Percentiles rank a stretch among this genome's conserved stretches.
Evolutionary conservation across 1,140 invertebrate species (phyloP).

Genomic region (Zaprionus ornatus): DNA sequence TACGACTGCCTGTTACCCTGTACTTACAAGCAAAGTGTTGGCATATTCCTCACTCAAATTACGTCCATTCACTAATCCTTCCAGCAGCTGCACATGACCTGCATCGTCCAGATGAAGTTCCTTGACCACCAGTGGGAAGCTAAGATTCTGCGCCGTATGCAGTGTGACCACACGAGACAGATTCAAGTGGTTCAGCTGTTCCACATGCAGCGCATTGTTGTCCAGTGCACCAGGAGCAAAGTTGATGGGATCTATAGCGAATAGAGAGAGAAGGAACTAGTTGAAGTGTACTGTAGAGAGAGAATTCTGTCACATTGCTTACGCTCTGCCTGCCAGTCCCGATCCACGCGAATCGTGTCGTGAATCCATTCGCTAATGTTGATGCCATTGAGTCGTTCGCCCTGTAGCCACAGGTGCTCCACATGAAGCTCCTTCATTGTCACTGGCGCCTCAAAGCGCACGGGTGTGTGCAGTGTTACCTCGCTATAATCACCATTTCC

Average conservation of each 20-base stretch:
- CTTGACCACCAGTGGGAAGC: constrained; percentile 23
- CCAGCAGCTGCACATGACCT: constrained; percentile 31
- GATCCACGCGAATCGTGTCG: constrained; percentile 68
- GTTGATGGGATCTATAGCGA: constrained; percentile 30
- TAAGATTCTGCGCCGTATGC: constrained; percentile 62
- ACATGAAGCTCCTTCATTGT: constrained; percentile 15
- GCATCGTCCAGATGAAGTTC: constrained; percentile 56
- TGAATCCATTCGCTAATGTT: constrained; percentile 62
- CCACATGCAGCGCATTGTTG: constrained; percentile 51
- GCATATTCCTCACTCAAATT: constrained; percentile 60
- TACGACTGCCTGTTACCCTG: not conserved
- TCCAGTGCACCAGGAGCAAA: constrained; percentile 61
- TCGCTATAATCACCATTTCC: not conserved
- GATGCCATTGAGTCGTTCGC: constrained; percentile 58
- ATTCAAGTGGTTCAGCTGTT: constrained; percentile 61
- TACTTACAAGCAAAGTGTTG: constrained; percentile 76
- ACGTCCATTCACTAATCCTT: constrained; percentile 51
- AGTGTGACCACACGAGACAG: constrained; percentile 58
- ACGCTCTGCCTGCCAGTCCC: constrained; percentile 38
- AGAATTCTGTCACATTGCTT: not conserved
- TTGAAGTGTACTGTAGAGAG: not conserved
- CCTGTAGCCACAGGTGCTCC: constrained; percentile 24
- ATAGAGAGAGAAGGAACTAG: not conserved
- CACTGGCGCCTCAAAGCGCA: constrained; percentile 50
- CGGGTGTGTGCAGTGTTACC: constrained; percentile 37